A percentile compares a stretch with the other conserved stretches of the same genome.
phyloP scores from a whole-genome alignment of 1,140 invertebrate genomes.

The Drosophila asahinai region DNA sequence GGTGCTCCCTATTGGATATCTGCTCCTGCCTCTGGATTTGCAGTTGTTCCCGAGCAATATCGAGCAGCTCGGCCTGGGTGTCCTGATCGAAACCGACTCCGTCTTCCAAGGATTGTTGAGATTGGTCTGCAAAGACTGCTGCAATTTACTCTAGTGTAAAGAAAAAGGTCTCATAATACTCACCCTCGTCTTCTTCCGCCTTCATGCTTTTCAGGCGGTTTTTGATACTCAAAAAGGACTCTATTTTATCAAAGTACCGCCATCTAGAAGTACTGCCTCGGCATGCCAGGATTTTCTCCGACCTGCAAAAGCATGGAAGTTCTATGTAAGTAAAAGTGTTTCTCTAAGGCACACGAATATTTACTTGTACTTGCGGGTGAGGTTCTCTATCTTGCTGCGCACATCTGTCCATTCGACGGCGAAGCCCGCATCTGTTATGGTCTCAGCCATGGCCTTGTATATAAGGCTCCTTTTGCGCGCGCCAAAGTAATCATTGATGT shows the following conservation, averaged over 20 bases:
- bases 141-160: background rate
- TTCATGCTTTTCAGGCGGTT: background rate
- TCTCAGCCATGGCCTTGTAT: background rate
- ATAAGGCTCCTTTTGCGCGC: background rate
- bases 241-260: background rate
- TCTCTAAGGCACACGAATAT: too few relatives aligned
- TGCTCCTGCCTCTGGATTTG: constrained; percentile 2
- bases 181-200: background rate
- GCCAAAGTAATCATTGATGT: background rate
- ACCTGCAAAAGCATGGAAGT: background rate
- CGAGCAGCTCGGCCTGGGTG: background rate
- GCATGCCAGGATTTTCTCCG: background rate
- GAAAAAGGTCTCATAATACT: background rate
- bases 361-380: background rate
- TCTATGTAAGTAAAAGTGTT: background rate
- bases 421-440: background rate
- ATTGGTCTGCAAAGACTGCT: background rate
- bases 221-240: background rate
- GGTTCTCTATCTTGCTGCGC: constrained; percentile 5
- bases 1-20: background rate
- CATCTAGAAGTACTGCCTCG: background rate
- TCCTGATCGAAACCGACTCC: background rate
- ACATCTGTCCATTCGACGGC: background rate
- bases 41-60: constrained; percentile 6
- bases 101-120: background rate